Base-by-base conservation (phyloP, 2,113 vertebrate species). In the Ardeotis arabs region DNA sequence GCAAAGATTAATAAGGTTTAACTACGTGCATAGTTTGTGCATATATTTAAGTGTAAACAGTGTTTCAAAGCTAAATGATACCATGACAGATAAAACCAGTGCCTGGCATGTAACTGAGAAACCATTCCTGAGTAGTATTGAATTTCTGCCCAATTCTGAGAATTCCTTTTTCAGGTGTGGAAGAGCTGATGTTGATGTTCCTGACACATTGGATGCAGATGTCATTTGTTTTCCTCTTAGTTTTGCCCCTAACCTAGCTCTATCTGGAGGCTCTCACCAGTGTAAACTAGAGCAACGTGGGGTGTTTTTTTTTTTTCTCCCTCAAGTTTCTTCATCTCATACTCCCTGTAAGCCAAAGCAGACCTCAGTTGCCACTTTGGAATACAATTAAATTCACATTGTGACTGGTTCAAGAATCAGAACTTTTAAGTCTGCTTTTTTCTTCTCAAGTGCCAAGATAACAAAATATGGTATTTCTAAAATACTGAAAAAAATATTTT, bases 281-380 rank as follows among this genome's bases (percentile, higher is more conserved):
- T 35, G 76, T 83, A 90, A 86, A 92, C 3, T 27, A 76, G 23
- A 73, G 21, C 22, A 79, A n/a, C 8, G 9, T 27, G 7, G 14
- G 41, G 41, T 44, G 41, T 44, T 44, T 5, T 39, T 67, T 49
- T 1, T 35, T 19, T 0, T 9, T 6, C 24, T 2, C 4, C 2
- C 29, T 72, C 8, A 35, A 33, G 18, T 84, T 84, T 89, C 47
- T 81, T 5, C 17, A 23, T 64, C 14, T 45, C 9, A 3, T 66
- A 14, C 9, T 87, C 8, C 11, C 20, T 28, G 25, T 39, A 90
- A 95, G 33, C 24, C 37, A 92, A 91, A 83, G 18, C 10, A 70
- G 39, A n/a, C 15, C 52, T 67, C 55, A 19, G 11, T 8, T 90
- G 47, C 41, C 25, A 39, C 23, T 50, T 85, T 56, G 16, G 11